A percentile compares a stretch with the other conserved stretches of the same genome.
Evolutionary conservation across 2,888 invertebrate genomes (phyloP).

Genomic region (Watsonalla binaria): DNA sequence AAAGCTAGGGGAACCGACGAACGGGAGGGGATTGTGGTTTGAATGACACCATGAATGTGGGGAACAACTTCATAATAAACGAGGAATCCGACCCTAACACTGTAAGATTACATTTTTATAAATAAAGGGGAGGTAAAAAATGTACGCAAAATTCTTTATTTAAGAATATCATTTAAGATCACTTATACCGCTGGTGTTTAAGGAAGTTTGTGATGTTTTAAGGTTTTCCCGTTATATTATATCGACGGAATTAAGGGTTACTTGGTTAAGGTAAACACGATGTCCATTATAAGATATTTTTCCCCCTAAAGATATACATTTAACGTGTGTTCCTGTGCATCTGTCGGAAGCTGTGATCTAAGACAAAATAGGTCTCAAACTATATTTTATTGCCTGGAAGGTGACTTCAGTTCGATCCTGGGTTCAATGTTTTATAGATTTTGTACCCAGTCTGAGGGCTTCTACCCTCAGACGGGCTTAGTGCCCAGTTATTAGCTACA

Average conservation of each 20-base stretch:
- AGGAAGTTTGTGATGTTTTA: background rate
- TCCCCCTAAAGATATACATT: slow-evolving; percentile 11
- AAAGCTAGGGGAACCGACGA: slow-evolving; percentile 16
- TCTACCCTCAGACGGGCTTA: too few species aligned
- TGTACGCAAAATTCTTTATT: slow-evolving; percentile 2
- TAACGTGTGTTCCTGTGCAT: background rate
- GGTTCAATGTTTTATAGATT: too few species aligned
- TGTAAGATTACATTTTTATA: slow-evolving; percentile 24
- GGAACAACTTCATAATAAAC: slow-evolving; percentile 27
- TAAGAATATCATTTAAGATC: background rate
- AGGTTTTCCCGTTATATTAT: background rate
- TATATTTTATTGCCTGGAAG: too few species aligned
- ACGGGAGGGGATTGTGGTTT: slow-evolving; percentile 22
- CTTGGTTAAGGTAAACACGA: background rate
- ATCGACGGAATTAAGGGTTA: background rate
- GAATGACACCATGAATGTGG: slow-evolving; percentile 22
- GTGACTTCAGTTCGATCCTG: background rate
- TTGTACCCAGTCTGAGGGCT: too few species aligned
- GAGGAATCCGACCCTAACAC: slow-evolving; percentile 18
- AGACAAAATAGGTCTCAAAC: too few species aligned
- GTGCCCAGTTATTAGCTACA: too few species aligned
- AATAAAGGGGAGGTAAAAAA: slow-evolving; percentile 23
- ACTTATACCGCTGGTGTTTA: background rate
- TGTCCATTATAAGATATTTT: slow-evolving; percentile 13
- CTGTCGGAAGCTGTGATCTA: too few species aligned